Evolutionary conservation across 1,140 invertebrate genomes (phyloP), one percentile per base, ranked within the genome.

Genomic region (Apis laboriosa): DNA sequence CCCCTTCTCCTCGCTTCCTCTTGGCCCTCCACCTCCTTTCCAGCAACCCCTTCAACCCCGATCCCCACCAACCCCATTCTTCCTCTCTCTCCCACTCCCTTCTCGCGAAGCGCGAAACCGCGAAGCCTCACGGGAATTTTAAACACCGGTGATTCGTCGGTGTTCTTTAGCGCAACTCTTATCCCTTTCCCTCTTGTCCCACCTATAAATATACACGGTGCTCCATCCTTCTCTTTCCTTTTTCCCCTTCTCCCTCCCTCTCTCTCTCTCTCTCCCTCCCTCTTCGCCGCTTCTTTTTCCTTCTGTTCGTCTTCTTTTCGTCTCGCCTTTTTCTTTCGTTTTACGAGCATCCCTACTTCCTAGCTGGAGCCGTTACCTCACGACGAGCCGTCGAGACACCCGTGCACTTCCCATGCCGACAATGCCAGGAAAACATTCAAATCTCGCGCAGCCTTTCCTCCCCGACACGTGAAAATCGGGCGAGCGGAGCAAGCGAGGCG

Each of bases 61-160:
- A 88, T 76, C 86, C 70, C 73, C 86, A 68, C 74, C 84, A 68
- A 81, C 84, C 71, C 79, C 72, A 85, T 84, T 86, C 81, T 49
- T 64, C 34, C 58, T 77, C 66, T 80, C 55, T 58, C 75, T 83
- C 80, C 76, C 79, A 66, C 82, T 43, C 79, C 51, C 56, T 55
- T 58, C 51, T 73, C 66, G 49, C 71, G 77, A 76, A 84, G 61
- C 84, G 79, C 86, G 83, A 85, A 87, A 86, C 89, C 83, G 85
- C 81, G 78, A 88, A 90, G 84, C 89, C 91, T 92, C 91, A 89
- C 84, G 91, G 90, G 91, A 92, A 92, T 92, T 93, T 92, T 92
- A 92, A 92, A 92, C 91, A 91, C 88, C 85, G 80, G 79, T 87
- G 90, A 92, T 92, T 93, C 90, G 90, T 90, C 91, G 86, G 84